Base-by-base conservation (phyloP, 2,113 vertebrate genomes). In the Columbina picui region DNA sequence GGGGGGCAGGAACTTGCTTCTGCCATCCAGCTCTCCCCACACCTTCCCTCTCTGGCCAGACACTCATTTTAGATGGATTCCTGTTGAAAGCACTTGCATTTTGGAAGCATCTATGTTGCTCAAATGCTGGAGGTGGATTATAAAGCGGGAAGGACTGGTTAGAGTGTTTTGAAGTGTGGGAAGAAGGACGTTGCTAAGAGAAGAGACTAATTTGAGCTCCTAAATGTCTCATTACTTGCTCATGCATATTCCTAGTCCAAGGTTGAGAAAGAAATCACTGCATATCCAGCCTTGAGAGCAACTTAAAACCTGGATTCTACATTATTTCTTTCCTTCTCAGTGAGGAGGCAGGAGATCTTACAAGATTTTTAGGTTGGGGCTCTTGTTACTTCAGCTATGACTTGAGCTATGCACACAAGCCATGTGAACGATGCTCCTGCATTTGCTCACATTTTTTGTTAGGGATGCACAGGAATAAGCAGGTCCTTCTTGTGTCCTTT, bases 101-200 rank as follows among this genome's bases (percentile, higher is more conserved):
- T 88, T 57, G 61, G 45, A 89, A 84, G 65, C 32, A 75, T 77
- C 60, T 49, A 7, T 60, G 47, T 70, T 89, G 68, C 53, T 85
- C 49, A 69, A 47, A 93, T 69, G 59, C 71, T 93, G 95, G 81
- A 87, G 89, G 84, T 94, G 89, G 94, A 91, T 95, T 91, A 69
- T 87, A 82, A 95, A 94, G 77, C 95, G 13, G 29, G 30, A 89
- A 95, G 70, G 81, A 94, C 76, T 81, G 45, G 81, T 76, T 94
- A 75, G 49, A 87, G 71, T 80, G 65, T 65, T 94, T 79, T 65
- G 81, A 95, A 78, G 57, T 87, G 84, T 94, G 59, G 91, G 91
- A 92, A 92, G 95, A 89, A 94, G 91, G 86, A 94, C 93, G 94
- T 96, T 97, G 87, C 94, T 96, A 95, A 94, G 93, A 94, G 80